These are phyloP conservation scores for Erethizon dorsatum DNA, from an alignment of 2,797 vertebrate genomes.

Conservation along the genomic window DNA sequence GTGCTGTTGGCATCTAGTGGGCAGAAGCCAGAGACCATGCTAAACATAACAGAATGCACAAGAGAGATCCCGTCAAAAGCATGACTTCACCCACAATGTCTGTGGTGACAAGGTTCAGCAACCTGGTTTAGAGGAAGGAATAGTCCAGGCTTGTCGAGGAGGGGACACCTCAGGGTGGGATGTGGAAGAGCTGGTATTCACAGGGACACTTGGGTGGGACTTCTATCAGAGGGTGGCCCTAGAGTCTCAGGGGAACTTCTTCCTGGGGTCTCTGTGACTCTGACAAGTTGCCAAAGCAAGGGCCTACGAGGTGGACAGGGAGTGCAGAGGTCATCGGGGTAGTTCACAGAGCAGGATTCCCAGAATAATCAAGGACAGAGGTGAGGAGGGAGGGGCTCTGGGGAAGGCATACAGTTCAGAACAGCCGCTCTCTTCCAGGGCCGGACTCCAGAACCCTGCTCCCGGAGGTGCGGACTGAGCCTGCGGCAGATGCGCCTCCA, in stretches of 20 bases:
- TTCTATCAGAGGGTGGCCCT: background rate
- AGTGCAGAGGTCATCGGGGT: background rate
- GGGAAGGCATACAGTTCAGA: constrained; percentile 87
- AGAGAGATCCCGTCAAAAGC: background rate
- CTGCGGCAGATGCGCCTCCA: constrained; percentile 87
- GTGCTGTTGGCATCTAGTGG: background rate
- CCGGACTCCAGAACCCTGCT: constrained; percentile 71
- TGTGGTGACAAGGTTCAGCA: background rate
- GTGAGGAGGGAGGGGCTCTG: constrained; percentile 14
- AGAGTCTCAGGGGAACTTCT: background rate
- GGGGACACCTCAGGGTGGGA: background rate
- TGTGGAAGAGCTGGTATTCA: background rate
- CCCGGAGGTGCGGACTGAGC: constrained; percentile 75
- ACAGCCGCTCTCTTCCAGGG: constrained; percentile 89
- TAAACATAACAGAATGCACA: background rate
- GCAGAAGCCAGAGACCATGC: background rate
- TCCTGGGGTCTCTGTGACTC: background rate
- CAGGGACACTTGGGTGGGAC: background rate
- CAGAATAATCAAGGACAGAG: constrained; percentile 40
- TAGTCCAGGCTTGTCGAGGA: background rate
- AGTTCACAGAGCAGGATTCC: constrained; percentile 13
- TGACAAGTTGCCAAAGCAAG: background rate
- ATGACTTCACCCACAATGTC: constrained; percentile 10
- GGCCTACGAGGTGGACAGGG: background rate
- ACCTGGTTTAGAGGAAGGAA: background rate